A percentile compares a stretch with the other conserved stretches of the same genome.
Conservation (phyloP, 2,113 vertebrate genomes). For the Myrmophylax atrothorax region DNA sequence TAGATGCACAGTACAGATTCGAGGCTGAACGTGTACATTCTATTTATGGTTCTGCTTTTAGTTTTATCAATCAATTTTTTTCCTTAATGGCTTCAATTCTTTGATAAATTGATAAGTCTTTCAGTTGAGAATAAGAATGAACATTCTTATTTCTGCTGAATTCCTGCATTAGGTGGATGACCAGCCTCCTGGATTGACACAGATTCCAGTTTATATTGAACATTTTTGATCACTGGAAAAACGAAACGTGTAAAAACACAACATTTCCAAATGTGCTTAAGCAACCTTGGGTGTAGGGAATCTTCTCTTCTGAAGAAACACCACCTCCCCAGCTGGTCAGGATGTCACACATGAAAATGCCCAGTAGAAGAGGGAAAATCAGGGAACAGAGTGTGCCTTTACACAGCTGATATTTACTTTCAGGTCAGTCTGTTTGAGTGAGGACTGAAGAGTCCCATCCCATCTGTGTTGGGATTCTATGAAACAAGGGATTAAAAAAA, state of each 20-base stretch:
- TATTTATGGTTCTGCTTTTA: background rate
- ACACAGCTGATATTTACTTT: background rate
- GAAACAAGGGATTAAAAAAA: background rate
- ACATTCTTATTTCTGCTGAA: background rate
- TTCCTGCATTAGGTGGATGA: background rate
- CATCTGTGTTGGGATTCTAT: background rate
- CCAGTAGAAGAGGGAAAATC: background rate
- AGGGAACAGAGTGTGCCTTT: background rate
- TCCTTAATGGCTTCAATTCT: background rate
- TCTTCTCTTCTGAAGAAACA: background rate
- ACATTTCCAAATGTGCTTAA: background rate
- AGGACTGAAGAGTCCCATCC: background rate
- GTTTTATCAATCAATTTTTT: background rate
- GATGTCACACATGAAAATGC: background rate
- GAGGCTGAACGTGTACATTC: background rate
- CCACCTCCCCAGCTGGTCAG: too few relatives aligned
- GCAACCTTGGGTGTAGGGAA: background rate
- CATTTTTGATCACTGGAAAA: background rate
- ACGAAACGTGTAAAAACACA: background rate
- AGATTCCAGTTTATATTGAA: background rate
- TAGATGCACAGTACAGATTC: background rate
- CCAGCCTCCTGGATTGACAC: background rate
- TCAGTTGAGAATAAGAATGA: background rate
- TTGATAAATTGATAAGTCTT: background rate
- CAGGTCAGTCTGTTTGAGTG: background rate